Evolutionary conservation across 2,797 vertebrate species (phyloP).

Genomic region (Catostomus latipinnis): DNA sequence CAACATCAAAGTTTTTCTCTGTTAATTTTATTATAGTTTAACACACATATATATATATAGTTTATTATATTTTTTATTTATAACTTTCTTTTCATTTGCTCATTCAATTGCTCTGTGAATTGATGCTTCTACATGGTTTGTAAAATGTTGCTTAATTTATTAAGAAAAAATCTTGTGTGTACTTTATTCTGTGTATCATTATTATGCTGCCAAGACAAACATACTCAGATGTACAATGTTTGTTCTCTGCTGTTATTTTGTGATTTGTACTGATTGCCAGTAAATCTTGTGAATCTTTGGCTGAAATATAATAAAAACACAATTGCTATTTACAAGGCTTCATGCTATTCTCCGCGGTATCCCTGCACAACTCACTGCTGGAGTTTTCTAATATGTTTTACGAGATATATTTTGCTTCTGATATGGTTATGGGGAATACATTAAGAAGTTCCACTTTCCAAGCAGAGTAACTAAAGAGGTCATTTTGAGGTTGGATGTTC

Average conservation of each 20-base stretch:
- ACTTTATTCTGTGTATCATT: neutral
- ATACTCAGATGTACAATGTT: constrained; percentile 3
- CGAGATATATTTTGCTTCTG: neutral
- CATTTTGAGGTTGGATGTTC: constrained; percentile 30
- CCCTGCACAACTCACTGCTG: too few relatives aligned
- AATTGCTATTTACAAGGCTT: neutral
- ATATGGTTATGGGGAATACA: neutral
- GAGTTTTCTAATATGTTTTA: neutral
- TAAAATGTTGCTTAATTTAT: neutral
- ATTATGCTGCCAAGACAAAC: constrained; percentile 1
- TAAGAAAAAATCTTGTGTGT: neutral
- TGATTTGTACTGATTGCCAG: constrained; percentile 15
- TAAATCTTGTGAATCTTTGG: constrained; percentile 1
- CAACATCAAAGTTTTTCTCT: too few relatives aligned
- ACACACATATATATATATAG: too few relatives aligned
- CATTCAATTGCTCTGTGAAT: neutral
- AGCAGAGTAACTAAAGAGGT: constrained; percentile 13
- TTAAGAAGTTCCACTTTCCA: constrained; percentile 3
- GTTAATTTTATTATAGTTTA: too few relatives aligned
- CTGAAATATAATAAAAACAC: neutral
- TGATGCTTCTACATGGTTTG: neutral
- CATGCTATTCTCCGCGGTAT: too few relatives aligned
- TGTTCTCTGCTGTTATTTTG: neutral
- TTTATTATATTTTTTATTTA: neutral
- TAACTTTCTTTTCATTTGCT: neutral